phyloP scores from a whole-genome alignment of 2,113 vertebrate species.

The Pedetes capensis region DNA sequence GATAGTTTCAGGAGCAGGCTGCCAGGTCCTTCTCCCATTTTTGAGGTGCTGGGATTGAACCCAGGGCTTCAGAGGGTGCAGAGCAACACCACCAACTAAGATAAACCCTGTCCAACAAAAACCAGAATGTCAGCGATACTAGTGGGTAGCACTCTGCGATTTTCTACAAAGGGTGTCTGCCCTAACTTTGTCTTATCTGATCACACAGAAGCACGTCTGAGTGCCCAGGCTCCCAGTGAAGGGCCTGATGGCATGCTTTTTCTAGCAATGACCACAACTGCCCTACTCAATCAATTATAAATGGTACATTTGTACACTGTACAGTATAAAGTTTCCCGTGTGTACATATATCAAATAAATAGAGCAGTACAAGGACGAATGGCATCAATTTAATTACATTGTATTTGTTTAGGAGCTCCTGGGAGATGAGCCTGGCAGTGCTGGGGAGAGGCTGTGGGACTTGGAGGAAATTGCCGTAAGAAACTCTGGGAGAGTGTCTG shows the following conservation, averaged over 20 bases:
- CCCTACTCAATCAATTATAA: conserved; percentile 51
- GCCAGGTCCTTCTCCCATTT: no score
- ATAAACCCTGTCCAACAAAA: neutral
- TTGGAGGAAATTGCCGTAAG: conserved; percentile 37
- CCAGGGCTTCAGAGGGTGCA: no score
- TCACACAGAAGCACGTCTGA: neutral
- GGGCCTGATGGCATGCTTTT: neutral
- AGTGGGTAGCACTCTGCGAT: neutral
- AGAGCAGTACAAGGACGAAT: conserved; percentile 32
- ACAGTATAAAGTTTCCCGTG: neutral
- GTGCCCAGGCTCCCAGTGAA: neutral
- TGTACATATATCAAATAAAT: conserved; percentile 32
- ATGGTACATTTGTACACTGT: neutral
- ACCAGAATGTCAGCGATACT: neutral
- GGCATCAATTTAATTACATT: conserved; percentile 44
- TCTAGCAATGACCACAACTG: neutral
- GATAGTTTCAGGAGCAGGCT: no score
- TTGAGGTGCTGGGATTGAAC: no score
- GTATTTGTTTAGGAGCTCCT: conserved; percentile 48
- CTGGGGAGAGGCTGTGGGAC: neutral
- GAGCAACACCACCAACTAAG: no score
- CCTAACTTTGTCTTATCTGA: neutral
- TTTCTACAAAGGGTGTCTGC: neutral
- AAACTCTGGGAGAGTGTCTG: neutral
- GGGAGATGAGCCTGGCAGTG: neutral